Evolutionary conservation across 2,888 invertebrate species (phyloP).

Genomic region (Macrophya alboannulata): DNA sequence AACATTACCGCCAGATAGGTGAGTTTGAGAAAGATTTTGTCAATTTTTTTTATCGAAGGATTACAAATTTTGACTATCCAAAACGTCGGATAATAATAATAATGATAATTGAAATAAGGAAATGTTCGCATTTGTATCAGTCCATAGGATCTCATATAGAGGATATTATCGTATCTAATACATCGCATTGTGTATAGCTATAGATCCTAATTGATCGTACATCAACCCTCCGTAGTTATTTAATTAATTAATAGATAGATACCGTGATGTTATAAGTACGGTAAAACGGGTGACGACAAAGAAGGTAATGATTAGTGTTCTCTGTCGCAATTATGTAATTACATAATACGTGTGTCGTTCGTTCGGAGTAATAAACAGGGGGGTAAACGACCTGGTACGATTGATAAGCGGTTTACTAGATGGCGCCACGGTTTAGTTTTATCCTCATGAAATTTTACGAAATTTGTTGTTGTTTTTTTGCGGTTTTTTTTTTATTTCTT

Average conservation of each 20-base stretch:
- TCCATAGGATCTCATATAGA: not conserved
- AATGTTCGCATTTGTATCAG: constrained; percentile 2
- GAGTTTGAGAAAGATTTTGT: constrained; percentile 17
- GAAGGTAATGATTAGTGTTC: constrained; percentile 51
- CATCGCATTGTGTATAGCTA: not conserved
- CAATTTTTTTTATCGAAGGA: not conserved
- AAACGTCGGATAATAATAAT: not conserved
- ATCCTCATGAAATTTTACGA: not conserved
- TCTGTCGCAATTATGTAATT: constrained; percentile 53
- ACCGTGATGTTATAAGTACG: constrained; percentile 37
- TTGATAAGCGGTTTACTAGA: not conserved
- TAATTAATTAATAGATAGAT: constrained; percentile 35
- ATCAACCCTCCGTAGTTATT: constrained; percentile 22
- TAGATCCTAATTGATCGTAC: not conserved
- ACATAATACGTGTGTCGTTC: constrained; percentile 43
- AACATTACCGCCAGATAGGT: constrained; percentile 44
- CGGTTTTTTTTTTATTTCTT: not conserved
- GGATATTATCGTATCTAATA: not conserved
- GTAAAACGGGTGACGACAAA: constrained; percentile 42
- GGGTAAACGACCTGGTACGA: constrained; percentile 48
- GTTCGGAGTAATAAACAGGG: constrained; percentile 44
- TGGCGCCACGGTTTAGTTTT: constrained; percentile 36
- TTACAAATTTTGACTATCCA: not conserved
- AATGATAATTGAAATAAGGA: not conserved
- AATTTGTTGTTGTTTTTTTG: not conserved